Percentiles rank a stretch among this genome's conserved stretches.
Evolutionary conservation across 1,140 invertebrate species (phyloP).

Genomic region (Wiebesia pumilae): DNA sequence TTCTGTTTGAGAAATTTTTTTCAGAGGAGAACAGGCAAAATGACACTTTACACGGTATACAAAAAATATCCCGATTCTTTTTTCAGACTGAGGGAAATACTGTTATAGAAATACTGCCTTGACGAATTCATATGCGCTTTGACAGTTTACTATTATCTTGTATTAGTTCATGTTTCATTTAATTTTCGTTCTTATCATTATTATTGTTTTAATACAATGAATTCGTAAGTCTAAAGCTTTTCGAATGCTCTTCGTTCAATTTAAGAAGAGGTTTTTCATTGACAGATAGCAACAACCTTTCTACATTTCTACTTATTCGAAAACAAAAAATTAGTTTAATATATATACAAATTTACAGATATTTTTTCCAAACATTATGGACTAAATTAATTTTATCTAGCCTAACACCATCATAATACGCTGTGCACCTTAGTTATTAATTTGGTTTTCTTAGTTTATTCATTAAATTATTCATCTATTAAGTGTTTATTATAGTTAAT

Average conservation of each 20-base stretch:
- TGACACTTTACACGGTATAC: constrained; percentile 11
- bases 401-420: constrained; percentile 35
- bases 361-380: constrained; percentile 46
- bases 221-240: constrained; percentile 38
- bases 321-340: constrained; percentile 37
- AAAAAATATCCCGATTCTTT: constrained; percentile 40
- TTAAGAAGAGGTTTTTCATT: constrained; percentile 12
- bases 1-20: constrained; percentile 3
- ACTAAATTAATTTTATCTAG: constrained; percentile 29
- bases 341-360: constrained; percentile 52
- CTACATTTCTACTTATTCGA: constrained; percentile 2
- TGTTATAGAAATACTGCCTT: constrained; percentile 47
- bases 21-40: constrained; percentile 10
- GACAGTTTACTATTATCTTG: constrained; percentile 25
- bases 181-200: neutral
- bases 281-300: neutral
- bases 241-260: neutral
- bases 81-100: constrained; percentile 38
- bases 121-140: constrained; percentile 23
- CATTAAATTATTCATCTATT: constrained; percentile 33
- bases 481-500: constrained; percentile 29
- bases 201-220: constrained; percentile 27
- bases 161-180: neutral
- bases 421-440: constrained; percentile 27
- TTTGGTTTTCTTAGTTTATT: constrained; percentile 6